A percentile compares a stretch with the other conserved stretches of the same genome.
phyloP scores from a whole-genome alignment of 2,797 vertebrate genomes.

The Phrynocephalus guinanensis region DNA sequence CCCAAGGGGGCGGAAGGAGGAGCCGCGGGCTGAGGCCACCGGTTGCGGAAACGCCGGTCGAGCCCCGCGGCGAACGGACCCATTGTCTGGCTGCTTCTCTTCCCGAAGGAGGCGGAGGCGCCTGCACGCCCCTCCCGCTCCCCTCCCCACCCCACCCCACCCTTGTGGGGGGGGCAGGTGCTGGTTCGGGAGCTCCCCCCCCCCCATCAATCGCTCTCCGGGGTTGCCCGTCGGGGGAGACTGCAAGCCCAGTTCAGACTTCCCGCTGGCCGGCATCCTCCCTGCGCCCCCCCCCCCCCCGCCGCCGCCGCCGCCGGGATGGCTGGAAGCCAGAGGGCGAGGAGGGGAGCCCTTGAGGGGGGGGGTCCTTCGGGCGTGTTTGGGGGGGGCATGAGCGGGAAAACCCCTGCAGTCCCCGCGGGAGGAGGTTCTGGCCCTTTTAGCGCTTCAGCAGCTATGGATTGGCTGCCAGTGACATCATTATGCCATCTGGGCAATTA shows the following conservation, averaged over 20 bases:
- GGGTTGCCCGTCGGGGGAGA: no score
- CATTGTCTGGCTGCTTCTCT: no score
- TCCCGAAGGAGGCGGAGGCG: no score
- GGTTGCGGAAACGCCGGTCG: neutral
- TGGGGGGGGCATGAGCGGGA: neutral
- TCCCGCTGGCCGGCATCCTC: no score
- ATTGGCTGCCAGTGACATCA: neutral
- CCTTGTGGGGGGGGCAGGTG: neutral
- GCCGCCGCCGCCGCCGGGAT: no score
- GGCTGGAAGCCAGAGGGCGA: neutral
- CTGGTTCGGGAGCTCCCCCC: no score
- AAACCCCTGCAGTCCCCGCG: neutral
- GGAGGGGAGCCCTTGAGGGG: neutral
- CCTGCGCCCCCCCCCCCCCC: neutral
- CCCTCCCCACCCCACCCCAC: no score
- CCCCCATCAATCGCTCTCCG: no score
- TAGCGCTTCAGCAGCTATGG: accelerated
- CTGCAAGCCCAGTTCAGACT: no score
- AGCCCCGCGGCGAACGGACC: no score
- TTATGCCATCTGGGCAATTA: neutral
- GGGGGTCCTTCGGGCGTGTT: neutral
- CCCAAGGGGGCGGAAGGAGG: neutral
- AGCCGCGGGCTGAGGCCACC: neutral
- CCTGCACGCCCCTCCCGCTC: no score
- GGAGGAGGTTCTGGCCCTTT: accelerated